Percentiles rank a stretch among this genome's conserved stretches.
phyloP scores from a whole-genome alignment of 2,888 invertebrate genomes.

The Drosophila recens region DNA sequence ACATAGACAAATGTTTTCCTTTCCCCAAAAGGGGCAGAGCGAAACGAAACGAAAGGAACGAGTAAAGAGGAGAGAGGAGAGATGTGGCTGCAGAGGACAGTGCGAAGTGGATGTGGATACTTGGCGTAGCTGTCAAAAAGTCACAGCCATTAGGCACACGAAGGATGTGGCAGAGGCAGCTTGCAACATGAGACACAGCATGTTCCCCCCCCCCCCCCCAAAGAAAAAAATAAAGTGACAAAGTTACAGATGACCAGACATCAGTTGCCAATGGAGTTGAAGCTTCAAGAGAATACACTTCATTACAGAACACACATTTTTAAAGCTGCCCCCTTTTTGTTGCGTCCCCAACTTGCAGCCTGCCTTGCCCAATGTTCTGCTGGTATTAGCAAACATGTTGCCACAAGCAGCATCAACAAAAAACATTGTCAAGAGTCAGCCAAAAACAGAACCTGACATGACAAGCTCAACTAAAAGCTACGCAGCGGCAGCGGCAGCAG shows the following conservation, averaged over 20 bases:
- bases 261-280: slow-evolving; percentile 23
- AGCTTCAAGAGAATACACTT: slow-evolving; percentile 35
- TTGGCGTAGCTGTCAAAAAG: slow-evolving; percentile 78
- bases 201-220: not conserved
- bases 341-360: not conserved
- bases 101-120: slow-evolving; percentile 45
- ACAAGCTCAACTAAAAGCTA: slow-evolving; percentile 49
- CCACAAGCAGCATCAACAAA: slow-evolving; percentile 1
- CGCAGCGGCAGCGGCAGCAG: not conserved
- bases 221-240: slow-evolving; percentile 47
- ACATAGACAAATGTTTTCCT: slow-evolving; percentile 39
- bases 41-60: not conserved
- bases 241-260: slow-evolving; percentile 46
- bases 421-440: slow-evolving; percentile 40
- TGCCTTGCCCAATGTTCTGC: slow-evolving; percentile 11
- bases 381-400: slow-evolving; percentile 23
- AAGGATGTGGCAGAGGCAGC: slow-evolving; percentile 31
- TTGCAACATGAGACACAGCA: slow-evolving; percentile 22
- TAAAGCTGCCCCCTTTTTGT: slow-evolving; percentile 18
- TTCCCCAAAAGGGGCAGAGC: not conserved
- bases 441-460: slow-evolving; percentile 57
- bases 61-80: not conserved
- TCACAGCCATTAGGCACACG: slow-evolving; percentile 77
- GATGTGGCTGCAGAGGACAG: slow-evolving; percentile 26
- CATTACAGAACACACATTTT: slow-evolving; percentile 49